A percentile compares a stretch with the other conserved stretches of the same genome.
Evolutionary conservation across 2,113 vertebrate genomes (phyloP).

Genomic region (Loxodonta africana): DNA sequence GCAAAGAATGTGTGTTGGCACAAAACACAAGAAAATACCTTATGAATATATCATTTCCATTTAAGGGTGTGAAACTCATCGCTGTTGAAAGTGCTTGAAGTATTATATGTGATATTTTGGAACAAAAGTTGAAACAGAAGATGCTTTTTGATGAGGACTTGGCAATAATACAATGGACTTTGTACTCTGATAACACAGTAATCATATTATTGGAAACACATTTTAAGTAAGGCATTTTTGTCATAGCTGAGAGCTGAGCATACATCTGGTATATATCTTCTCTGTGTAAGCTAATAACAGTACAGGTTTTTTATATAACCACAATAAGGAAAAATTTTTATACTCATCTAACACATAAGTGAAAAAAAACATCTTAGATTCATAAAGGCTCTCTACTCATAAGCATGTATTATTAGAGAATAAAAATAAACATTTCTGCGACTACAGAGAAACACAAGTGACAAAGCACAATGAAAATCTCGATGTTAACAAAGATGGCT

Average conservation of each 20-base stretch:
- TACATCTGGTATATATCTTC: constrained; percentile 89
- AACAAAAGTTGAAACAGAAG: constrained; percentile 63
- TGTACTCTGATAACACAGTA: constrained; percentile 85
- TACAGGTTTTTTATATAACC: constrained; percentile 78
- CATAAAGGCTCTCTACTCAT: neutral
- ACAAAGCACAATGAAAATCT: constrained; percentile 21
- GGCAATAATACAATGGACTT: constrained; percentile 64
- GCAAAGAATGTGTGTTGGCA: neutral
- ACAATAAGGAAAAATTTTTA: constrained; percentile 52
- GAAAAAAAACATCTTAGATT: constrained; percentile 53
- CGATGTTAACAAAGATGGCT: constrained; percentile 37
- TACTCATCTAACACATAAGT: constrained; percentile 33
- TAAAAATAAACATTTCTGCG: constrained; percentile 33
- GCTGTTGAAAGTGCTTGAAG: neutral
- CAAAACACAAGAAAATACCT: neutral
- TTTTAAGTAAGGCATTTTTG: constrained; percentile 85
- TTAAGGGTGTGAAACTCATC: constrained; percentile 11
- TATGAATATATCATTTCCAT: constrained; percentile 1
- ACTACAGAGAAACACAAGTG: constrained; percentile 54
- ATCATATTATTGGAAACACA: constrained; percentile 88
- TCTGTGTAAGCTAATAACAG: constrained; percentile 85
- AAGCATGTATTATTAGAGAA: constrained; percentile 40
- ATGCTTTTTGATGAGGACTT: constrained; percentile 75
- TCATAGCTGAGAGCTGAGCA: constrained; percentile 80
- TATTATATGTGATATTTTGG: constrained; percentile 19